A percentile compares a stretch with the other conserved stretches of the same genome.
Conservation (phyloP, 2,113 vertebrate species). For the Rhabdornis inornatus region DNA sequence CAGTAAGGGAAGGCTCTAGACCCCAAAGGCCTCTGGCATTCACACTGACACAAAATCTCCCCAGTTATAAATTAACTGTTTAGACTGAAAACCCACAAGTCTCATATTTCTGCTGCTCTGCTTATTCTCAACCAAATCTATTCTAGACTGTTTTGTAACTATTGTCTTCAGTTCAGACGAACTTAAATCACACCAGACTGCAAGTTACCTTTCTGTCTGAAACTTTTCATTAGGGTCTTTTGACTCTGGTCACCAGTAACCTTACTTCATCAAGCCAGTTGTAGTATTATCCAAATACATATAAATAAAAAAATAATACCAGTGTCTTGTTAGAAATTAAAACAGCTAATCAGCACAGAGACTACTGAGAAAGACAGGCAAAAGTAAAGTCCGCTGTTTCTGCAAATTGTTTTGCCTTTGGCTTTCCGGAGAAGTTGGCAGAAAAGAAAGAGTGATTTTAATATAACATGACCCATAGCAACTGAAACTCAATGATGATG, state of each 20-base stretch:
- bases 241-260: not conserved
- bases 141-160: slow-evolving; percentile 49
- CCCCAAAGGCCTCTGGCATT: slow-evolving; percentile 53
- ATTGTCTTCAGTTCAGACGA: slow-evolving; percentile 49
- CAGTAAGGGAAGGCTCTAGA: slow-evolving; percentile 33
- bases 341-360: not conserved
- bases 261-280: not conserved
- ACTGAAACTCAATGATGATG: not conserved
- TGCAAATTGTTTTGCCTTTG: not conserved
- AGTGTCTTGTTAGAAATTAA: not conserved
- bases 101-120: slow-evolving; percentile 60
- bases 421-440: not conserved
- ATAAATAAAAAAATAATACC: not conserved
- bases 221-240: not conserved
- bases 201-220: slow-evolving; percentile 28
- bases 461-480: not conserved
- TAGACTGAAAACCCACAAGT: slow-evolving; percentile 59
- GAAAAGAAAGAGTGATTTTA: not conserved
- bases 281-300: not conserved
- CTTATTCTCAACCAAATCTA: slow-evolving; percentile 53
- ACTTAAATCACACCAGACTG: slow-evolving; percentile 37
- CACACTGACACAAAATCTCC: slow-evolving; percentile 32
- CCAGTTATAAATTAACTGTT: slow-evolving; percentile 63
- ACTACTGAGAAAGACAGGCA: not conserved
- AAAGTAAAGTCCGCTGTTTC: not conserved